Percentiles rank a stretch among this genome's conserved stretches.
These are phyloP conservation scores for Pangasius mekongensis DNA, from an alignment of 2,797 vertebrate species.

Conservation along the genomic window DNA sequence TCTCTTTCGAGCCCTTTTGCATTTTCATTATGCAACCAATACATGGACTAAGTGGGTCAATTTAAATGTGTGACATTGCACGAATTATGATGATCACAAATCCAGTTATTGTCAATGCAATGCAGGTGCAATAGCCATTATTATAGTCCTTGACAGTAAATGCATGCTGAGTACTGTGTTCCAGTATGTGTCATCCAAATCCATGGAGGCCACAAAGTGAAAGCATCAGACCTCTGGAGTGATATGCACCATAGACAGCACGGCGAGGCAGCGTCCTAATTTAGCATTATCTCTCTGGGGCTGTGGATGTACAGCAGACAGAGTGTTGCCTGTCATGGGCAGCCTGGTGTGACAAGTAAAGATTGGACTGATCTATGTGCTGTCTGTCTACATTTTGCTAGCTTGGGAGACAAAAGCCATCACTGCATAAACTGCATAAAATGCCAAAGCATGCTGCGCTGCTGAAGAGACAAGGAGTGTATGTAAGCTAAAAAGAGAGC, in stretches of 20 bases:
- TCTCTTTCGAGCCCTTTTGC: conserved; percentile 51
- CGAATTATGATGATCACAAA: conserved; percentile 55
- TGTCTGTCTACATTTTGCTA: conserved; percentile 53
- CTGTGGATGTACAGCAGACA: conserved; percentile 43
- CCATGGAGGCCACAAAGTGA: conserved; percentile 33
- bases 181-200: conserved; percentile 46
- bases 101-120: conserved; percentile 48
- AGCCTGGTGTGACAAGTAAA: conserved; percentile 58
- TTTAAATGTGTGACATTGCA: conserved; percentile 53
- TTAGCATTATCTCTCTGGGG: conserved; percentile 54
- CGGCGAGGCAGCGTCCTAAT: conserved; percentile 47
- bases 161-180: conserved; percentile 39
- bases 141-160: conserved; percentile 47
- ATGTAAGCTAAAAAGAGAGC: neutral
- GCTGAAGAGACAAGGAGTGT: conserved; percentile 9
- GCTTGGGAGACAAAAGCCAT: conserved; percentile 56
- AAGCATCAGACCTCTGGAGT: conserved; percentile 51
- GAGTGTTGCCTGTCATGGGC: conserved; percentile 50
- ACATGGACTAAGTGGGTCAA: conserved; percentile 47
- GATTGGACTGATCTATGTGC: conserved; percentile 50
- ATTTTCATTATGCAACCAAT: conserved; percentile 54
- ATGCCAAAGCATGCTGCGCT: conserved; percentile 41
- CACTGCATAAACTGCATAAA: conserved; percentile 37
- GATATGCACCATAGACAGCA: conserved; percentile 46
- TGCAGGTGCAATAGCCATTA: conserved; percentile 43